Conservation (phyloP, 2,888 invertebrate genomes). For the Zele albiditarsus region DNA sequence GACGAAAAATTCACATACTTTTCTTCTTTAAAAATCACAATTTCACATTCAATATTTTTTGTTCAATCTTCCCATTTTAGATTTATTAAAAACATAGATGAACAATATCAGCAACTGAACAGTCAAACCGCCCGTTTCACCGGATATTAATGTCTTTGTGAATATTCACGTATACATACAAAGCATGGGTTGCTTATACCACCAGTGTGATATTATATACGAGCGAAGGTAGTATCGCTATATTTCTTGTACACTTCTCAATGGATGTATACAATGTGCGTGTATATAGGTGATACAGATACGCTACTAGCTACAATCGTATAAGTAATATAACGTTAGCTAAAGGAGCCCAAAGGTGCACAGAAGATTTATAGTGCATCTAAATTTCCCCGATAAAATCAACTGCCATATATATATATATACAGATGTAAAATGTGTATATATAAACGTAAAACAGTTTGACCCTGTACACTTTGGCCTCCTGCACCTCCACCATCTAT, state of each 20-base stretch:
- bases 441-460: neutral
- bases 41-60: no score
- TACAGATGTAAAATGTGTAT: neutral
- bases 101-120: no score
- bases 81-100: no score
- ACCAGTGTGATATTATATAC: neutral
- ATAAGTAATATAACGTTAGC: conserved; percentile 15
- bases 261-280: conserved; percentile 19
- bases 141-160: no score
- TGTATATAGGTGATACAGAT: conserved; percentile 35
- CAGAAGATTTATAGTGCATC: conserved; percentile 56
- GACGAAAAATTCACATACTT: no score
- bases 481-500: neutral
- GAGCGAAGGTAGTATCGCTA: neutral
- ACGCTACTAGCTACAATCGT: conserved; percentile 17
- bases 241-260: neutral
- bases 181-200: neutral
- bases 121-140: no score
- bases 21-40: no score
- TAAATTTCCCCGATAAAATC: conserved; percentile 65
- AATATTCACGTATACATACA: neutral
- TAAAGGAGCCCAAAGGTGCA: conserved; percentile 18
- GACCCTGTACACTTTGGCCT: neutral
- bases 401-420: conserved; percentile 55
- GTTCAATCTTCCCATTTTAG: no score